Evolutionary conservation across 2,797 vertebrate species (phyloP).

Genomic region (Danio aesculapii): DNA sequence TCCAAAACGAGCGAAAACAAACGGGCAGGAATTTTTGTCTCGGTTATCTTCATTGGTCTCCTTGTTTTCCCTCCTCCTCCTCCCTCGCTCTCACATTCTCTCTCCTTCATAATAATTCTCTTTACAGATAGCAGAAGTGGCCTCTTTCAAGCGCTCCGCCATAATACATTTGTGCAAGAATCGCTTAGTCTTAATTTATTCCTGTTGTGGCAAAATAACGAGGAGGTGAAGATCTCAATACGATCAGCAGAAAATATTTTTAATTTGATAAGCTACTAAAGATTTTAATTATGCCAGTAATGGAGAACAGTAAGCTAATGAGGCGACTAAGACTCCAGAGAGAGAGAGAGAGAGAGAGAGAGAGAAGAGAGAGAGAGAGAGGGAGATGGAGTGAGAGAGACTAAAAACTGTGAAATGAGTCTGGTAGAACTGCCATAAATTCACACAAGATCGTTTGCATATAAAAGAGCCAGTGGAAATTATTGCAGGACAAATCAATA

Average conservation of each 20-base stretch:
- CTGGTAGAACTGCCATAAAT: conserved; percentile 99
- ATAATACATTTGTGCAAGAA: conserved; percentile 76
- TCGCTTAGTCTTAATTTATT: conserved; percentile 98
- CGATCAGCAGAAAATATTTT: conserved; percentile 99
- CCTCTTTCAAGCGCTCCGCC: conserved; percentile 77
- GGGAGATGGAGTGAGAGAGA: conserved; percentile 74
- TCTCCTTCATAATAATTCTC: conserved; percentile 70
- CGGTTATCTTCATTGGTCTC: conserved; percentile 77
- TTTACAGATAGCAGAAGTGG: conserved; percentile 80
- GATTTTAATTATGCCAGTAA: conserved; percentile 99
- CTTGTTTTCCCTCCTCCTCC: conserved; percentile 50
- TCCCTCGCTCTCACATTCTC: conserved; percentile 51
- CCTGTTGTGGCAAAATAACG: conserved; percentile 99
- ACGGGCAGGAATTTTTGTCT: conserved; percentile 80
- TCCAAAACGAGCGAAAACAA: conserved; percentile 76
- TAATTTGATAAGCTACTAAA: conserved; percentile 99
- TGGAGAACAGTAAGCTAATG: conserved; percentile 99
- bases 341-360: conserved; percentile 76
- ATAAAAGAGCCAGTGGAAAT: conserved; percentile 99
- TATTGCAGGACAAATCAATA: conserved; percentile 99
- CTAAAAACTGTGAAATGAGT: conserved; percentile 99
- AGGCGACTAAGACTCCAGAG: conserved; percentile 97
- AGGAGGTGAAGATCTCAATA: conserved; percentile 99
- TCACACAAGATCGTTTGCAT: conserved; percentile 99
- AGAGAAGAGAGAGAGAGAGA: conserved; percentile 75